Percentiles rank a stretch among this genome's conserved stretches.
Conservation (phyloP, 2,797 vertebrate species). For the Syngnathus rostellatus region DNA sequence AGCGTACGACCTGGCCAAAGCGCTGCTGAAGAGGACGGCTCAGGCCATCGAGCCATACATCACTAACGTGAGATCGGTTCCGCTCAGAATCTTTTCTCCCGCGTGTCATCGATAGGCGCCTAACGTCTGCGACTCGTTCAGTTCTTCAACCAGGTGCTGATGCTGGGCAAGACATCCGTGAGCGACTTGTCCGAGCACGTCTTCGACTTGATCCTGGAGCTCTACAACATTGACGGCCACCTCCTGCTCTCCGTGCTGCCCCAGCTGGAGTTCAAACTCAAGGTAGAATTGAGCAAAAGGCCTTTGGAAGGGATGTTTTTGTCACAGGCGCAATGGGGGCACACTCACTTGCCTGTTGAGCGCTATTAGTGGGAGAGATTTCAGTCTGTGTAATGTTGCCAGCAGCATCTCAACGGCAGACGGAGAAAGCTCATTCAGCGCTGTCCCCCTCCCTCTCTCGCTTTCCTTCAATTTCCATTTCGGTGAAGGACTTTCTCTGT, state of each 20-base stretch:
- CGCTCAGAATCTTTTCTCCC: not conserved
- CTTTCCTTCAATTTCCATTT: not conserved
- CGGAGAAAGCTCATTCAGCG: constrained; percentile 58
- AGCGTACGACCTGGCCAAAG: constrained; percentile 96
- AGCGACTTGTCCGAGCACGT: constrained; percentile 97
- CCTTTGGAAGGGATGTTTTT: not conserved
- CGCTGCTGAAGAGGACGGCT: constrained; percentile 93
- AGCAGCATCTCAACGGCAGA: constrained; percentile 58
- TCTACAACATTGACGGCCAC: constrained; percentile 97
- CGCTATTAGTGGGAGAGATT: constrained; percentile 42
- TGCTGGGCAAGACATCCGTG: constrained; percentile 97
- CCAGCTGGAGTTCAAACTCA: constrained; percentile 97
- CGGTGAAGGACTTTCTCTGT: not conserved
- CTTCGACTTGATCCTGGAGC: constrained; percentile 95
- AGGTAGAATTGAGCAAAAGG: constrained; percentile 68
- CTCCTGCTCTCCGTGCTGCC: constrained; percentile 94
- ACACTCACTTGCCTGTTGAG: constrained; percentile 10
- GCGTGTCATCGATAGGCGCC: too few species aligned
- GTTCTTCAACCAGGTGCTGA: constrained; percentile 99
- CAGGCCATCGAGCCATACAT: constrained; percentile 98
- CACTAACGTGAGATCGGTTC: constrained; percentile 84
- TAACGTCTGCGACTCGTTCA: constrained; percentile 29
- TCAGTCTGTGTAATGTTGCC: constrained; percentile 58
- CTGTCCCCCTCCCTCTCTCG: constrained; percentile 41
- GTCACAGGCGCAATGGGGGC: not conserved